Conservation (phyloP, 2,113 vertebrate genomes). For the Formicarius rufipectus region DNA sequence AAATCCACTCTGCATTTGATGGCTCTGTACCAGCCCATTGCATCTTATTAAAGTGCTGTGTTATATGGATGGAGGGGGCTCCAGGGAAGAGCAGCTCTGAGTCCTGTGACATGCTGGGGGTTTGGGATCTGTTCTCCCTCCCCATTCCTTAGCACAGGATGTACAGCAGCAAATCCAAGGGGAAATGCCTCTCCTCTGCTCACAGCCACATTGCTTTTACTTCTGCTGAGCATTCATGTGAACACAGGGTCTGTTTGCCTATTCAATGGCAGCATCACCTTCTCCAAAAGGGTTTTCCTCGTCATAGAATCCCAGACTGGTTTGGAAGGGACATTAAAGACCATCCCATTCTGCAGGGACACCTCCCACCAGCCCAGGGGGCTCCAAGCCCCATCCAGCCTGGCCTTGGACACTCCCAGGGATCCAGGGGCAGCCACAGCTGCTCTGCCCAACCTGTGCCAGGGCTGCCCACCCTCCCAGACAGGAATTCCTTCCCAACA, state of each 20-base stretch:
- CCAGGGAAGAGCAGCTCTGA: background rate
- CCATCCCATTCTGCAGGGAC: background rate
- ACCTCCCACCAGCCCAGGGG: background rate
- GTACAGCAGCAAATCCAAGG: rapidly evolving
- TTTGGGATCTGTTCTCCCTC: background rate
- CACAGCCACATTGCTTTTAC: no score
- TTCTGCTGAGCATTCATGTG: background rate
- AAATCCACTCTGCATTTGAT: background rate
- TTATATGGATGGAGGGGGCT: rapidly evolving
- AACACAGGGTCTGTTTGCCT: rapidly evolving
- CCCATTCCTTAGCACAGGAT: rapidly evolving
- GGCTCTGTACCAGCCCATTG: rapidly evolving
- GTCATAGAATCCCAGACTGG: no score
- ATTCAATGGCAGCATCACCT: rapidly evolving
- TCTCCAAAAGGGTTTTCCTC: background rate
- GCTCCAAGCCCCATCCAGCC: background rate
- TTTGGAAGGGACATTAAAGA: background rate
- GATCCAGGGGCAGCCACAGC: background rate
- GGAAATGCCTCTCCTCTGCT: no score
- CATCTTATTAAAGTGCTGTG: background rate
- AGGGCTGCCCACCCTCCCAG: background rate
- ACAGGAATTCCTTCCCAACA: rapidly evolving
- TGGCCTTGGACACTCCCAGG: background rate
- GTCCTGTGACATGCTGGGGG: rapidly evolving
- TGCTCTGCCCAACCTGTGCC: background rate